These are phyloP conservation scores for Drosophila varians DNA, from an alignment of 1,140 invertebrate species.

Conservation along the genomic window DNA sequence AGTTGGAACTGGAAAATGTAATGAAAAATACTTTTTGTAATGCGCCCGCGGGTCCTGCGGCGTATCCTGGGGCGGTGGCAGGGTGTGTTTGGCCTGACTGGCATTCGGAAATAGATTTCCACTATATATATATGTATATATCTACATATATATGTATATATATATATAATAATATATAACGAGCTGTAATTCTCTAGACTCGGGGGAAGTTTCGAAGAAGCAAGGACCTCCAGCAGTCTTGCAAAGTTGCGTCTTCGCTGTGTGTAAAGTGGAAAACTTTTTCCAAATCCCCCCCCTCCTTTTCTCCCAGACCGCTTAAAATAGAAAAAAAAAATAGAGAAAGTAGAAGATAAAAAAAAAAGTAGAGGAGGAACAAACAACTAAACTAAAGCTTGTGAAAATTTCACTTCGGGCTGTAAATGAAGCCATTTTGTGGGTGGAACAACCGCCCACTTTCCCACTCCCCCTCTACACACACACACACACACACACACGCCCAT, in stretches of 20 bases:
- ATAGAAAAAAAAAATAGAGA: constrained; percentile 12
- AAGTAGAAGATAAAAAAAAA: too few species aligned
- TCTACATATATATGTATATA: not conserved
- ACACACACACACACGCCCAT: not conserved
- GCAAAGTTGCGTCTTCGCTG: constrained; percentile 43
- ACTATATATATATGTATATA: constrained; percentile 42
- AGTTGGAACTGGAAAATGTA: constrained; percentile 48
- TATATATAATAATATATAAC: constrained; percentile 31
- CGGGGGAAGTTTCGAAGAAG: constrained; percentile 24
- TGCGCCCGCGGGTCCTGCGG: constrained; percentile 20
- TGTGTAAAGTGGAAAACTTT: constrained; percentile 77
- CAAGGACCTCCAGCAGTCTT: constrained; percentile 22
- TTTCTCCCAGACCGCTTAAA: not conserved
- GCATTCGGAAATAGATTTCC: constrained; percentile 80
- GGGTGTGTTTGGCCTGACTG: constrained; percentile 29
- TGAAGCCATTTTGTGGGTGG: constrained; percentile 58
- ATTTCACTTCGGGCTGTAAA: constrained; percentile 53
- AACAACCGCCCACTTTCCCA: not conserved
- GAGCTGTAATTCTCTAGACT: constrained; percentile 36
- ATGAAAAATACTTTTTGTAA: constrained; percentile 75
- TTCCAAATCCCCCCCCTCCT: not conserved
- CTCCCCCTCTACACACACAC: not conserved
- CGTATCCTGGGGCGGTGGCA: not conserved
- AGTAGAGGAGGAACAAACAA: constrained; percentile 19
- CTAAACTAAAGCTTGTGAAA: constrained; percentile 50